These are phyloP conservation scores for Ceramica pisi DNA, from an alignment of 2,888 invertebrate species.

Conservation along the genomic window DNA sequence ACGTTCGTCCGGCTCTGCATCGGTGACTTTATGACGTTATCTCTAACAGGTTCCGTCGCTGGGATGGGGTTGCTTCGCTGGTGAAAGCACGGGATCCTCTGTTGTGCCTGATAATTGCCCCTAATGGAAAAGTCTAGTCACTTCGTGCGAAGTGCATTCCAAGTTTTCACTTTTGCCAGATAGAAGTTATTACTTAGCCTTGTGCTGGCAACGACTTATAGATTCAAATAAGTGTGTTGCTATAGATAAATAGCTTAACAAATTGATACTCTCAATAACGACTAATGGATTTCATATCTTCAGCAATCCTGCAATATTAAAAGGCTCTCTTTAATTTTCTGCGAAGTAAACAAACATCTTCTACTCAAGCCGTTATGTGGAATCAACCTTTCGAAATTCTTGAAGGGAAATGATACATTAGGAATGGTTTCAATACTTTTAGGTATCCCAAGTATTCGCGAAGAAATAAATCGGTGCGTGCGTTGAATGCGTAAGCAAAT, in stretches of 20 bases:
- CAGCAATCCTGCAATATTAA: slow-evolving; percentile 35
- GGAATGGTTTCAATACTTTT: slow-evolving; percentile 55
- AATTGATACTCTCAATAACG: slow-evolving; percentile 52
- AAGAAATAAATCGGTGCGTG: slow-evolving; percentile 78
- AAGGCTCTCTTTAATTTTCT: slow-evolving; percentile 22
- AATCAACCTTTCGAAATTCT: slow-evolving; percentile 47
- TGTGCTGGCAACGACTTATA: slow-evolving; percentile 80
- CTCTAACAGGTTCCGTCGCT: slow-evolving; percentile 88
- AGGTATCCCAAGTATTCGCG: slow-evolving; percentile 61
- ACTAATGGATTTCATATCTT: slow-evolving; percentile 59
- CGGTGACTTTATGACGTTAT: slow-evolving; percentile 90
- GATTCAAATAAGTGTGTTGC: slow-evolving; percentile 72
- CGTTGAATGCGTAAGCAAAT: slow-evolving; percentile 79
- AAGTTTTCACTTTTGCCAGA: slow-evolving; percentile 87
- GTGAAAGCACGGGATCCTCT: slow-evolving; percentile 85
- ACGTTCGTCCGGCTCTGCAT: slow-evolving; percentile 89
- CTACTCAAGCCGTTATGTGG: slow-evolving; percentile 13
- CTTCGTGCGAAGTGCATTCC: slow-evolving; percentile 88
- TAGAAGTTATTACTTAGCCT: slow-evolving; percentile 87
- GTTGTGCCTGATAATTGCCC: slow-evolving; percentile 90
- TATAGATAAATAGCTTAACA: slow-evolving; percentile 63
- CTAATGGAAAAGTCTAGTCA: slow-evolving; percentile 91
- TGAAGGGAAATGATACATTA: slow-evolving; percentile 57
- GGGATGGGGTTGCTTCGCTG: slow-evolving; percentile 77
- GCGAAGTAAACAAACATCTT: slow-evolving; percentile 33